Base-by-base conservation (phyloP, 2,888 invertebrate species). In the Baccha elongata region DNA sequence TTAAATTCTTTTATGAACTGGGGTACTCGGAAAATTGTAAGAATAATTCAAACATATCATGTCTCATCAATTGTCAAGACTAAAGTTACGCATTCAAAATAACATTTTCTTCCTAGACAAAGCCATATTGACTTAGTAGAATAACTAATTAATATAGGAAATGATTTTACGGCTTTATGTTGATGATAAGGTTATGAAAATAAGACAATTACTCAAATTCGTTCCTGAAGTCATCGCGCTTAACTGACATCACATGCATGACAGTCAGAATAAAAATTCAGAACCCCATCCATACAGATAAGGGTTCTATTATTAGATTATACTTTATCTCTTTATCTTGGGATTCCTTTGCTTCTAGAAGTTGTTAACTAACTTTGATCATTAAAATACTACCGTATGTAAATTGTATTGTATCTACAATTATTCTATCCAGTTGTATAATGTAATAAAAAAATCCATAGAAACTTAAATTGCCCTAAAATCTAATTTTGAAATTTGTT, bases 181-280 rank as follows among this genome's bases (percentile, higher is more conserved):
- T 60, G 37, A 13, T 2, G 52, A 52, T 62, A 52, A 72, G n/a
- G 53, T 72, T 64, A 67, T 74, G 48, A 58, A 48, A 65, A 64
- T 72, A 10, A 74, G 42, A 58, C 53, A 67, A 42, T 65, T 69
- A 64, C 68, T 80, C 64, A 69, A 74, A 44, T 67, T 32, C 29
- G 2, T 52, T 29, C 52, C 50, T 80, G 80, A 80, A 65, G 74
- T 80, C 80, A 80, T 74, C 80, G 32, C 5, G 19, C 21, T 35
- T 15, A n/a, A 65, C 64, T 74, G 80, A 80, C 80, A 80, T 80
- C 74, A 80, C 74, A 29, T 15, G 1, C 4, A 23, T 5, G 23
- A 23, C 4, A 5, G 29, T 32, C 17, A 7, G 50, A 32, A 19
- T n/a, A 53, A 7, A 60, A 32, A 29, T 69, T 65, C n/a, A n/a